Conservation (phyloP, 2,113 vertebrate genomes). For the Tragulus kanchil region DNA sequence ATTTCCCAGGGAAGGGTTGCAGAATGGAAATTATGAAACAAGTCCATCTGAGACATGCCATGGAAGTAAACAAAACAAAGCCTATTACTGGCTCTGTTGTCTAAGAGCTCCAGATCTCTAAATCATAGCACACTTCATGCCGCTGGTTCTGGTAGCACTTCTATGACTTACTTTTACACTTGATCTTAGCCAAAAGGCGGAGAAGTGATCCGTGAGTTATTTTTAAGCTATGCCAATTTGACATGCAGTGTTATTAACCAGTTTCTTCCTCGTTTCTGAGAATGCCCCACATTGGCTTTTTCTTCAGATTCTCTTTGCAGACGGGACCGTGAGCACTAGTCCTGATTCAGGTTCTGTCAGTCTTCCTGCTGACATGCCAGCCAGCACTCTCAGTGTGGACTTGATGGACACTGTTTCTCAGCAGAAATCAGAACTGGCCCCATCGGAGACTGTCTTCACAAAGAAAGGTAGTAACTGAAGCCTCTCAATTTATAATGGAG, state of each 20-base stretch:
- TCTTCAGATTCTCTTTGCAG: slow-evolving; percentile 93
- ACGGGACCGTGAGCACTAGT: slow-evolving; percentile 92
- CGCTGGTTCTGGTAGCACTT: neutral
- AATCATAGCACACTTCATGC: neutral
- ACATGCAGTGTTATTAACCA: neutral
- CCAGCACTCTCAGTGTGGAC: slow-evolving; percentile 9
- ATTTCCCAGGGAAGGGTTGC: neutral
- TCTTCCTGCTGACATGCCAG: slow-evolving; percentile 20
- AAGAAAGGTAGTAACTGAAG: slow-evolving; percentile 86
- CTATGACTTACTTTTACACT: no score
- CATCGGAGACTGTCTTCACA: slow-evolving; percentile 45
- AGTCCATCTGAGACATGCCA: neutral
- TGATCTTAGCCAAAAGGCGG: no score
- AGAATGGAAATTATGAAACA: neutral
- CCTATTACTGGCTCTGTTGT: neutral
- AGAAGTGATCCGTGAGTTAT: neutral
- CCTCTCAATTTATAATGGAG: neutral
- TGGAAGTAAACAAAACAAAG: neutral
- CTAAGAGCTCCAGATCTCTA: neutral
- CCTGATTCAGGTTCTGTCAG: slow-evolving; percentile 90
- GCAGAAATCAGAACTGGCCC: slow-evolving; percentile 59
- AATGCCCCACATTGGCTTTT: neutral
- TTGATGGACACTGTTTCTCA: neutral
- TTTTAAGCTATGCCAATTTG: neutral
- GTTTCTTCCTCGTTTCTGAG: neutral